Evolutionary conservation across 2,888 invertebrate genomes (phyloP).

Genomic region (Sesamia inferens): DNA sequence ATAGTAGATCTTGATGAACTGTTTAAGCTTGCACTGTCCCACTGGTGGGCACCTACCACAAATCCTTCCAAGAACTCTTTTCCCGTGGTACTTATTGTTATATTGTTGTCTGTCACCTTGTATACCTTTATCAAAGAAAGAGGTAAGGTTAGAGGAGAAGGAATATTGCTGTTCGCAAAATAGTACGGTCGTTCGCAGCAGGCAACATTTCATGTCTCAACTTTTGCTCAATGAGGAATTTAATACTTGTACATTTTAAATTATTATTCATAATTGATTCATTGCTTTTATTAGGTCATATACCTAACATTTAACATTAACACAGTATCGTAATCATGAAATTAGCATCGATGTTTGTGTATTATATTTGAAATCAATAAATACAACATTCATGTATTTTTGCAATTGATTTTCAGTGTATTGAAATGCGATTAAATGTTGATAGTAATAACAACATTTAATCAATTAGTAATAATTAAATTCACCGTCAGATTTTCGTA

Average conservation of each 20-base stretch:
- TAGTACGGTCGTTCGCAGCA: neutral
- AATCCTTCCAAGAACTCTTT: neutral
- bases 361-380: constrained; percentile 31
- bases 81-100: neutral
- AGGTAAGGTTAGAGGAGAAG: neutral
- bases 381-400: constrained; percentile 15
- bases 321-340: constrained; percentile 21
- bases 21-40: neutral
- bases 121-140: no score
- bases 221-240: neutral
- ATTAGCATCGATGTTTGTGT: constrained; percentile 11
- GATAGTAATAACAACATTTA: neutral
- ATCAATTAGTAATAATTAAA: no score
- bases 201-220: neutral
- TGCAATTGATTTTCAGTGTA: constrained; percentile 12
- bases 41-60: neutral
- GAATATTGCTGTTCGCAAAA: neutral
- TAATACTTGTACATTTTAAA: neutral
- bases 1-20: neutral
- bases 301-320: constrained; percentile 4
- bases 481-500: no score
- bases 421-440: neutral
- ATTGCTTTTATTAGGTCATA: neutral
- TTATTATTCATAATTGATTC: neutral
- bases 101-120: no score